Conservation (phyloP, 2,113 vertebrate genomes). For the Spea multiplicata region DNA sequence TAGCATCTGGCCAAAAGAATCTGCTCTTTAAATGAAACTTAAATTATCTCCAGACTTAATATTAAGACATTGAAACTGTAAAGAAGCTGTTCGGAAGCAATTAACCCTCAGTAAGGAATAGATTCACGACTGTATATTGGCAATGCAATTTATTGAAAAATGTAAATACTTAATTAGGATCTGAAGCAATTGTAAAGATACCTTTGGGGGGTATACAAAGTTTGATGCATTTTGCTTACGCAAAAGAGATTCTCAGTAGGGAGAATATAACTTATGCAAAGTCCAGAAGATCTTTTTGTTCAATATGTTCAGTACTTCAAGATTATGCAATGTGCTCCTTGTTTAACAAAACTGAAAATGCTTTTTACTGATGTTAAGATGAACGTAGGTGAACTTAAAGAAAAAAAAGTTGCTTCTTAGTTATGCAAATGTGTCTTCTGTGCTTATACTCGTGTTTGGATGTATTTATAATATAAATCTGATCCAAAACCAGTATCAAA, state of each 20-base stretch:
- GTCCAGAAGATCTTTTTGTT: background rate
- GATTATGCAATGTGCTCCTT: too few relatives aligned
- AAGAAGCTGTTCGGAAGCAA: constrained; percentile 4
- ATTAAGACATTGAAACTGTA: constrained; percentile 7
- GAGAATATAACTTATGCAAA: constrained; percentile 8
- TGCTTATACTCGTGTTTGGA: too few relatives aligned
- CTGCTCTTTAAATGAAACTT: constrained; percentile 33
- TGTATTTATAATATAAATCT: too few relatives aligned
- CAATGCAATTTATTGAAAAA: constrained; percentile 35
- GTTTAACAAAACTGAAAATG: too few relatives aligned
- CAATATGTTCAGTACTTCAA: too few relatives aligned
- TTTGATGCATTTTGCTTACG: constrained; percentile 22
- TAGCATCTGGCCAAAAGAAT: constrained; percentile 50
- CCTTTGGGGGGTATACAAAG: constrained; percentile 24
- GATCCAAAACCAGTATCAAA: too few relatives aligned
- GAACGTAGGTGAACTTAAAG: too few relatives aligned
- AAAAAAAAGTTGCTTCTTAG: too few relatives aligned
- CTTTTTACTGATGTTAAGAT: too few relatives aligned
- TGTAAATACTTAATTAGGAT: constrained; percentile 40
- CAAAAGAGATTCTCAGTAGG: constrained; percentile 9
- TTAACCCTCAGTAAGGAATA: constrained; percentile 28
- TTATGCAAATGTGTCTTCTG: too few relatives aligned
- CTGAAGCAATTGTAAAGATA: constrained; percentile 27
- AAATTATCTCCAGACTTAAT: constrained; percentile 41
- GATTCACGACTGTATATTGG: constrained; percentile 26